Conservation (phyloP, 2,113 vertebrate genomes). For the Mesocricetus auratus region DNA sequence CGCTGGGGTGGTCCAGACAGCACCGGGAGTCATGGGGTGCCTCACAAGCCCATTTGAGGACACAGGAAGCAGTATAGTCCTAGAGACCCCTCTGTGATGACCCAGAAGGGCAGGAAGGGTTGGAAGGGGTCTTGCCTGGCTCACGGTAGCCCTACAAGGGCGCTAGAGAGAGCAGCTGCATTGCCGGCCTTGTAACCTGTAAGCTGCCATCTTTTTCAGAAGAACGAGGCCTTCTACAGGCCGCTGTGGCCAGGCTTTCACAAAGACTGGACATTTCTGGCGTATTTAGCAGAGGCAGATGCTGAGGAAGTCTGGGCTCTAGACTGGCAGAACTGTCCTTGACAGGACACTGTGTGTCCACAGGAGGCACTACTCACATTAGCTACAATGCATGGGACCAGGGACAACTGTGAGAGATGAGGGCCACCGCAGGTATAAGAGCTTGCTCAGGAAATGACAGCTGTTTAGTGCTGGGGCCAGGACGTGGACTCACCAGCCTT, state of each 20-base stretch:
- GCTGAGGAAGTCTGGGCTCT: background rate
- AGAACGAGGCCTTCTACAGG: background rate
- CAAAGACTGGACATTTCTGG: background rate
- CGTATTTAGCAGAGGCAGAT: background rate
- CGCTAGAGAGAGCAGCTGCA: background rate
- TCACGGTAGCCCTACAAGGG: fast-evolving
- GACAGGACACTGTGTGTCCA: fast-evolving
- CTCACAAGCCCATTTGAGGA: background rate
- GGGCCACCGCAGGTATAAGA: background rate
- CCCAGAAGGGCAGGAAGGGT: background rate
- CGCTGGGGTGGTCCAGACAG: background rate
- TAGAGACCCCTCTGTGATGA: background rate
- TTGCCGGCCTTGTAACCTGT: background rate
- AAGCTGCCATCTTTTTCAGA: background rate
- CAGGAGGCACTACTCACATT: background rate
- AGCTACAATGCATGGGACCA: fast-evolving
- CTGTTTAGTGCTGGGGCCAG: background rate
- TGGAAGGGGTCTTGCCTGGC: background rate
- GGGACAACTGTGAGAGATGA: background rate
- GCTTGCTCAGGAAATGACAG: background rate
- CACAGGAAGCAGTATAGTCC: background rate
- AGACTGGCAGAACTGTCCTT: background rate
- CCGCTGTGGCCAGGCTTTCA: fast-evolving
- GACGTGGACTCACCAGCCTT: background rate
- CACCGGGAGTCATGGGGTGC: background rate